Conservation (phyloP, 2,113 vertebrate genomes). For the Cyprinodon tularosa region DNA sequence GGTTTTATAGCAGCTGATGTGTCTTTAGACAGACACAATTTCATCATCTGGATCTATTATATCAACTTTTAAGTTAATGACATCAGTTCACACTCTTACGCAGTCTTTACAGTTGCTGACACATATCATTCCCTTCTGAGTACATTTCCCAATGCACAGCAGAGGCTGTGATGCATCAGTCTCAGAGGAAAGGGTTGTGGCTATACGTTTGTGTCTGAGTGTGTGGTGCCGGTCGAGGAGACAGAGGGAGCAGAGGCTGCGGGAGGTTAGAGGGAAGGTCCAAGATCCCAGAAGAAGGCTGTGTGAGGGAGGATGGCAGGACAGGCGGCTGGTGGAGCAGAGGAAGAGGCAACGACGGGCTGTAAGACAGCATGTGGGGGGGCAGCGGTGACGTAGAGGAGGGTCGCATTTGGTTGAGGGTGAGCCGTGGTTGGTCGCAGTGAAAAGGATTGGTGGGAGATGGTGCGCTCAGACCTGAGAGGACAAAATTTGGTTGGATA, state of each 20-base stretch:
- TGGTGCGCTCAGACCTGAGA: constrained; percentile 85
- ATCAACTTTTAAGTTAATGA: constrained; percentile 46
- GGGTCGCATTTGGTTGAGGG: constrained; percentile 92
- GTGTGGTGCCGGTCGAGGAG: constrained; percentile 62
- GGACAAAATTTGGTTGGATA: background rate
- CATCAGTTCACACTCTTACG: constrained; percentile 47
- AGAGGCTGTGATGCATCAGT: constrained; percentile 8
- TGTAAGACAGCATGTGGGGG: constrained; percentile 82
- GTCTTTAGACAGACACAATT: constrained; percentile 54
- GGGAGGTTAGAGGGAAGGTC: constrained; percentile 83
- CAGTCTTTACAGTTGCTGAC: constrained; percentile 29
- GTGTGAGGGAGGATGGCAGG: constrained; percentile 85
- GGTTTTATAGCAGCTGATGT: constrained; percentile 64
- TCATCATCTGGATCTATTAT: constrained; percentile 36
- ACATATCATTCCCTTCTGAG: constrained; percentile 38
- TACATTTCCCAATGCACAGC: constrained; percentile 18
- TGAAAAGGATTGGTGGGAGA: constrained; percentile 93
- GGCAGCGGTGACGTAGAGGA: constrained; percentile 84
- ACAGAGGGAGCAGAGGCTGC: constrained; percentile 85
- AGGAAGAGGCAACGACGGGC: constrained; percentile 87
- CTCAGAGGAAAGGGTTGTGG: constrained; percentile 82
- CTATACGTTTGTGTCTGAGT: constrained; percentile 75
- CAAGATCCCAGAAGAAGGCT: constrained; percentile 76
- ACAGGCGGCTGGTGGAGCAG: constrained; percentile 82
- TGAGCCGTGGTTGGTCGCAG: constrained; percentile 86